Conservation (phyloP, 2,888 invertebrate genomes). For the Octodonta nipae region DNA sequence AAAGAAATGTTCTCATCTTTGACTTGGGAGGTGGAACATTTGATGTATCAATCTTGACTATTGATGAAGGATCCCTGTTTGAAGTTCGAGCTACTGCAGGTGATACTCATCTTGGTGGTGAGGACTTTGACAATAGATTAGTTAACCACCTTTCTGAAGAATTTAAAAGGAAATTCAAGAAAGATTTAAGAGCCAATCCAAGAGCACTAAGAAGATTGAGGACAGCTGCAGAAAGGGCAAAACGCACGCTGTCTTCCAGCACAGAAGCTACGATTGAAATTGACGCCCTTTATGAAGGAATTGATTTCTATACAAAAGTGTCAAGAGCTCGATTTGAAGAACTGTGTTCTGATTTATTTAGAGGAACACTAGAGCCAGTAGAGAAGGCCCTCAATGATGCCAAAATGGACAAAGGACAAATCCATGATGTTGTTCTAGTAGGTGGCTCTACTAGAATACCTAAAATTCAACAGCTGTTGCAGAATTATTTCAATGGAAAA, state of each 20-base stretch:
- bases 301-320: constrained; percentile 59
- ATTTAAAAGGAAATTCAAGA: constrained; percentile 57
- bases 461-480: constrained; percentile 59
- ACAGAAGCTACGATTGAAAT: constrained; percentile 64
- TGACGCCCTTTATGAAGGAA: constrained; percentile 60
- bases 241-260: constrained; percentile 63
- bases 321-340: constrained; percentile 66
- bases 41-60: constrained; percentile 71
- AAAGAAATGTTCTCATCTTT: constrained; percentile 46
- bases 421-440: constrained; percentile 68
- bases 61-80: constrained; percentile 71
- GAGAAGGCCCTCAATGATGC: constrained; percentile 66
- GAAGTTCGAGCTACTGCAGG: constrained; percentile 74
- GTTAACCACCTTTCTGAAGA: constrained; percentile 49
- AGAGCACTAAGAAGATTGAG: constrained; percentile 55
- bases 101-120: constrained; percentile 72
- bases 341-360: constrained; percentile 55
- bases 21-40: constrained; percentile 56
- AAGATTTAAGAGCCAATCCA: constrained; percentile 47
- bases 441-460: constrained; percentile 72
- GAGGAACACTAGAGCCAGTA: constrained; percentile 51
- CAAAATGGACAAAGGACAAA: constrained; percentile 58
- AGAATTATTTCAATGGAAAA: constrained; percentile 58
- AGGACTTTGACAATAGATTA: constrained; percentile 49
- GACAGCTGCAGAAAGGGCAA: constrained; percentile 69